Conservation (phyloP, 1,140 invertebrate genomes). For the Sarcophaga peregrina region DNA sequence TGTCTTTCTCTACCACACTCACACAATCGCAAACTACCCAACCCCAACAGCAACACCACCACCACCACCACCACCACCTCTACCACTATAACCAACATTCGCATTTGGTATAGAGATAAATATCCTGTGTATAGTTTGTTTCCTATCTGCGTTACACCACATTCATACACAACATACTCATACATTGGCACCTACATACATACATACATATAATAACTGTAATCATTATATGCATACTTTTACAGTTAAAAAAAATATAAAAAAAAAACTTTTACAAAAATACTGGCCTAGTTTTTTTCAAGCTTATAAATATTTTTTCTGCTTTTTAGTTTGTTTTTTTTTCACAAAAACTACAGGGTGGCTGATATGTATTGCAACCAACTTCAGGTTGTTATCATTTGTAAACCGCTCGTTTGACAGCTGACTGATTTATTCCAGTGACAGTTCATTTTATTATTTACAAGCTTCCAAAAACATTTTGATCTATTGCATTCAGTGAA, state of each 20-base stretch:
- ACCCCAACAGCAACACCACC: no score
- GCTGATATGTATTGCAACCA: no score
- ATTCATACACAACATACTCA: constrained; percentile 1
- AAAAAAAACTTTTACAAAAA: no score
- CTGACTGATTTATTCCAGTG: no score
- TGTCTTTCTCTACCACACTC: no score
- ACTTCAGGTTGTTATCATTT: no score
- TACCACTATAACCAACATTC: neutral
- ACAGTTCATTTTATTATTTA: no score
- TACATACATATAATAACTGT: neutral
- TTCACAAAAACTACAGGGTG: neutral
- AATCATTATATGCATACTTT: neutral
- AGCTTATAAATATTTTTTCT: neutral
- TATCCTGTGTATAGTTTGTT: constrained; percentile 8
- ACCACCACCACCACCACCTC: neutral
- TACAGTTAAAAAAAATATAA: no score
- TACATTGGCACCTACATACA: constrained; percentile 17
- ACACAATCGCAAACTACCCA: no score
- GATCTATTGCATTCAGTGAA: no score
- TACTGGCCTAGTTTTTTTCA: constrained; percentile 12
- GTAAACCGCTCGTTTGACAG: no score
- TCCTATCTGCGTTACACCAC: neutral
- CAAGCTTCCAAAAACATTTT: no score
- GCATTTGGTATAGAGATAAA: neutral
- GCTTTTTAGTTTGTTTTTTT: neutral